Evolutionary conservation across 2,888 invertebrate genomes (phyloP).

Genomic region (Baronia brevicornis): DNA sequence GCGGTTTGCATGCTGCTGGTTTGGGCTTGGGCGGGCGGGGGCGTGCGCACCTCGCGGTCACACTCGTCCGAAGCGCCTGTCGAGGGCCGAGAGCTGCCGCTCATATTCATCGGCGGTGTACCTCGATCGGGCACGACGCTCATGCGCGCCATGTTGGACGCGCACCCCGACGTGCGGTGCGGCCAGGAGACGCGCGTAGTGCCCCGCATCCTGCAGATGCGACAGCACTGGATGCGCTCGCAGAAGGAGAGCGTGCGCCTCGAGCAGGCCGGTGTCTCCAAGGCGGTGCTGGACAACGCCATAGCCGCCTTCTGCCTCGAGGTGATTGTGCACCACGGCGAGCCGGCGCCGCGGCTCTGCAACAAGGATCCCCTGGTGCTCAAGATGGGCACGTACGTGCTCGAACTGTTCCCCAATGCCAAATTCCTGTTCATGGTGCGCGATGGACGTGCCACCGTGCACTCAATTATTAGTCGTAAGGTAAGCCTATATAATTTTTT

Average conservation of each 20-base stretch:
- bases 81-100: slow-evolving; percentile 90
- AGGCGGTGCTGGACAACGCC: slow-evolving; percentile 94
- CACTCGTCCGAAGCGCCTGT: slow-evolving; percentile 20
- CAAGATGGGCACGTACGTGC: slow-evolving; percentile 94
- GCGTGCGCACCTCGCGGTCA: slow-evolving; percentile 11
- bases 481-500: too few relatives aligned
- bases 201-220: slow-evolving; percentile 95
- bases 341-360: slow-evolving; percentile 94
- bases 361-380: slow-evolving; percentile 99
- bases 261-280: slow-evolving; percentile 94
- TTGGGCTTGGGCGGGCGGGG: slow-evolving; percentile 15
- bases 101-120: slow-evolving; percentile 98
- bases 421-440: slow-evolving; percentile 99
- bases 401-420: slow-evolving; percentile 96
- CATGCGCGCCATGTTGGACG: slow-evolving; percentile 98
- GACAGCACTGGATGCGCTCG: slow-evolving; percentile 96
- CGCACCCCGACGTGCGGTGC: slow-evolving; percentile 96
- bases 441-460: slow-evolving; percentile 98
- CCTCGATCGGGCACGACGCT: slow-evolving; percentile 98
- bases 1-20: too few relatives aligned
- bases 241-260: slow-evolving; percentile 93
- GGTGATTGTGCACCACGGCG: slow-evolving; percentile 96
- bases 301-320: slow-evolving; percentile 97
- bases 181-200: slow-evolving; percentile 98
- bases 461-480: slow-evolving; percentile 97